phyloP scores from a whole-genome alignment of 1,140 invertebrate genomes.

The Drosophila pruinosa region DNA sequence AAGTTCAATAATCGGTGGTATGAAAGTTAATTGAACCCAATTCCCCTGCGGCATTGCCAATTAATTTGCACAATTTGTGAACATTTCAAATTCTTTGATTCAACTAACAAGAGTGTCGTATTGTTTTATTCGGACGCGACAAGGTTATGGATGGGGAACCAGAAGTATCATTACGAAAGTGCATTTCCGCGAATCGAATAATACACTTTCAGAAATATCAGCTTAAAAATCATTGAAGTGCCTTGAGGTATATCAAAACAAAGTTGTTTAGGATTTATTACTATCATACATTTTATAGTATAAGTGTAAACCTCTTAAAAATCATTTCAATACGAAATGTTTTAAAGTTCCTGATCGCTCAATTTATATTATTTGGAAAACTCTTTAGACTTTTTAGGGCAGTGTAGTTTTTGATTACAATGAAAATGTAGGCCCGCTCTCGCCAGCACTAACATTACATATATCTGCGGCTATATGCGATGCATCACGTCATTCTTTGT shows the following conservation, averaged over 20 bases:
- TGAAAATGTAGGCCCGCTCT: background rate
- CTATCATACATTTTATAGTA: too few species aligned
- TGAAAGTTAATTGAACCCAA: slow-evolving; percentile 62
- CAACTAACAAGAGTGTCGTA: background rate
- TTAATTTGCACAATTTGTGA: slow-evolving; percentile 28
- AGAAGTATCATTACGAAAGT: slow-evolving; percentile 28
- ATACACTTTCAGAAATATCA: slow-evolving; percentile 18
- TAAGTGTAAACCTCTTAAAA: too few species aligned
- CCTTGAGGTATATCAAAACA: too few species aligned
- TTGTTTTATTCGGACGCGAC: background rate
- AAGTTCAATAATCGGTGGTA: slow-evolving; percentile 55
- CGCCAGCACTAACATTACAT: slow-evolving; percentile 21
- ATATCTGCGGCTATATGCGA: slow-evolving; percentile 40
- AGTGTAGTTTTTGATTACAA: slow-evolving; percentile 28
- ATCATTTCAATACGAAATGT: background rate
- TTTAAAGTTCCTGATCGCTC: background rate
- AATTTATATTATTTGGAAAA: background rate
- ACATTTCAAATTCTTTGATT: background rate
- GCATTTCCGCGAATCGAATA: slow-evolving; percentile 52
- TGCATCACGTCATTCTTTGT: slow-evolving; percentile 73
- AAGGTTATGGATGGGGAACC: slow-evolving; percentile 31
- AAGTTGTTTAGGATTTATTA: too few species aligned
- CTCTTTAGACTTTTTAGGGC: slow-evolving; percentile 1
- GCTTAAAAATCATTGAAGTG: background rate
- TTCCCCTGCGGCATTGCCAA: slow-evolving; percentile 33